Conservation (phyloP, 2,888 invertebrate genomes). For the Tipula vernalis region DNA sequence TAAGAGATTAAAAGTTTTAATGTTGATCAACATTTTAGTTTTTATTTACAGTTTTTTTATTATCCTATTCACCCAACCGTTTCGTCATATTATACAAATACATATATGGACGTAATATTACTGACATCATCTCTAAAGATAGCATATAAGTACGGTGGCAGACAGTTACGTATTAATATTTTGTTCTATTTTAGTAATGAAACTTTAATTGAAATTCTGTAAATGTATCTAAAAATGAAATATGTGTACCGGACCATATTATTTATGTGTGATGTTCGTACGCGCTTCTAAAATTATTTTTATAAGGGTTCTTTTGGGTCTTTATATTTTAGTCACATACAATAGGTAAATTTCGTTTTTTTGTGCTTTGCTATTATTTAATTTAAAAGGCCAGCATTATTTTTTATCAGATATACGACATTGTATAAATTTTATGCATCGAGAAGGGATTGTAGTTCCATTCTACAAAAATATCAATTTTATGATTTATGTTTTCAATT, state of each 20-base stretch:
- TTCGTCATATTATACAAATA: too few species aligned
- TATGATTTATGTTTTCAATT: too few species aligned
- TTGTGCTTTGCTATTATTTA: neutral
- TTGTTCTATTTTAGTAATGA: neutral
- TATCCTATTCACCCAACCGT: too few species aligned
- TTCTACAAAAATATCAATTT: too few species aligned
- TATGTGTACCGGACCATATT: neutral
- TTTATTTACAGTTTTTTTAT: too few species aligned
- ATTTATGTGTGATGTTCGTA: neutral
- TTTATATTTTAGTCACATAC: neutral
- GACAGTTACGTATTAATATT: neutral
- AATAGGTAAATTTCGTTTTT: neutral
- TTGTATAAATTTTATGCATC: too few species aligned
- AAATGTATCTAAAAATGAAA: neutral
- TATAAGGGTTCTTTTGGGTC: neutral
- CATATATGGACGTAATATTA: too few species aligned
- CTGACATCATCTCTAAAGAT: too few species aligned
- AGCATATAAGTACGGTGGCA: too few species aligned
- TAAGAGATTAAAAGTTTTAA: neutral
- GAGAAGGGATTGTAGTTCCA: too few species aligned
- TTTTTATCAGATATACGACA: neutral
- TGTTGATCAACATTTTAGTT: neutral
- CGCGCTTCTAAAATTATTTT: neutral
- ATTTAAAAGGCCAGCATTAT: neutral
- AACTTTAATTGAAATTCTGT: neutral